Conservation (phyloP, 2,888 invertebrate species). For the Meloe dianella region DNA sequence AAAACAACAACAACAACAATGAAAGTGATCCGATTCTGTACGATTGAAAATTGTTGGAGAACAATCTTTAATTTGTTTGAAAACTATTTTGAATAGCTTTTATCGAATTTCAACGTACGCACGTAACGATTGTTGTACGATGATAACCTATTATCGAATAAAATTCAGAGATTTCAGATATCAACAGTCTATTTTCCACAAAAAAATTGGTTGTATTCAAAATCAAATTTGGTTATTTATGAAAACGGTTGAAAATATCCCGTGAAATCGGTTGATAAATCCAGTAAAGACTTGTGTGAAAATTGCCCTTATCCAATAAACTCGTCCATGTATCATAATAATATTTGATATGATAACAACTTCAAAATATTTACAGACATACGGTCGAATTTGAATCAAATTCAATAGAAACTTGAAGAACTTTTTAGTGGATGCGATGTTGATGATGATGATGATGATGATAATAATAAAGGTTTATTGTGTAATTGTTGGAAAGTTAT, state of each 20-base stretch:
- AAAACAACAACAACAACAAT: too few species aligned
- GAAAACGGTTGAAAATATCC: slow-evolving; percentile 5
- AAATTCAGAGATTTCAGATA: neutral
- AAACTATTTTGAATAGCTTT: neutral
- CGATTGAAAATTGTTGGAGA: neutral
- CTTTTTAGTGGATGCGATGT: neutral
- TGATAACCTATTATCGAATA: neutral
- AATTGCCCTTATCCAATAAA: slow-evolving; percentile 21
- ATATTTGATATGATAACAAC: neutral
- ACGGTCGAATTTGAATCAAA: neutral
- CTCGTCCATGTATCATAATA: neutral
- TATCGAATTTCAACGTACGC: neutral
- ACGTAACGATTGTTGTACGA: too few species aligned
- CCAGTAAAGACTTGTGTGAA: slow-evolving; percentile 12
- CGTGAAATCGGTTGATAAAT: slow-evolving; percentile 21
- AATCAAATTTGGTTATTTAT: neutral
- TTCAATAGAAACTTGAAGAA: neutral
- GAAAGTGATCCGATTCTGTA: neutral
- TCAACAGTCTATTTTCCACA: neutral
- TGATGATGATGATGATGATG: neutral
- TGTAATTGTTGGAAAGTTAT: neutral
- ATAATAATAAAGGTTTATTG: neutral
- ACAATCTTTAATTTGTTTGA: neutral
- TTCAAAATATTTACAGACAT: neutral
- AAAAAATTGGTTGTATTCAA: neutral